Evolutionary conservation across 1,140 invertebrate species (phyloP), one percentile per base, ranked within the genome.

Genomic region (Rhopalosiphum padi): DNA sequence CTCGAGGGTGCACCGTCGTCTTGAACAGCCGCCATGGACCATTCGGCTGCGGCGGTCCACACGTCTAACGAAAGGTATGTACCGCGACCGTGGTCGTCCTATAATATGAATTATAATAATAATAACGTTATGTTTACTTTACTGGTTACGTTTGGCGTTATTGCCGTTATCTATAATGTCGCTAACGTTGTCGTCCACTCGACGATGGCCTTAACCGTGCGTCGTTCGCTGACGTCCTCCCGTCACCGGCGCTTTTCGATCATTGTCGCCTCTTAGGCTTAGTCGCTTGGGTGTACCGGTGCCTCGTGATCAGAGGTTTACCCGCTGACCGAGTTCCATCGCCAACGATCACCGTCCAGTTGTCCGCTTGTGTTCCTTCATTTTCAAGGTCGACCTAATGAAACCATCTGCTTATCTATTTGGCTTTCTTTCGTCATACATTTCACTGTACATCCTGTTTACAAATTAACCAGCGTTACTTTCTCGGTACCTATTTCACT

Each of bases 21-120:
- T 43, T 90, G 89, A 90, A 90, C 53, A 41, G 89, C 89, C 89
- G 25, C 23, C 89, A 68, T 90, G 89, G 89, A 90, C 55, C 89
- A 60, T 30, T 43, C 89, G 22, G 89, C 55, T 48, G 53, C 89
- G 25, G 89, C 89, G 53, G 88, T 41, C 88, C 88, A 55, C 22
- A 55, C 53, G 51, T 90, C 48, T 60, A 90, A 90, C 53, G 89
- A 90, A 68, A 90, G 53, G 89, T 90, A 90, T 25, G 55, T 25
- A 2, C 23, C 83, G 37, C 23, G 9, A 30, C 30, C 23, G 22
- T 55, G 37, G 82, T 8, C 22, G 3, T 43, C 35, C 35, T 30
- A 37, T 23, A 83, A 30, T 68, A 68, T 68, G 11, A 68, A 15
- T 30, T n/a, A 41, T 3, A 41, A n/a, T 11, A 15, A 68, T 15